These are phyloP conservation scores for Tolmerus cingulatus DNA, from an alignment of 2,888 invertebrate species.

Conservation along the genomic window DNA sequence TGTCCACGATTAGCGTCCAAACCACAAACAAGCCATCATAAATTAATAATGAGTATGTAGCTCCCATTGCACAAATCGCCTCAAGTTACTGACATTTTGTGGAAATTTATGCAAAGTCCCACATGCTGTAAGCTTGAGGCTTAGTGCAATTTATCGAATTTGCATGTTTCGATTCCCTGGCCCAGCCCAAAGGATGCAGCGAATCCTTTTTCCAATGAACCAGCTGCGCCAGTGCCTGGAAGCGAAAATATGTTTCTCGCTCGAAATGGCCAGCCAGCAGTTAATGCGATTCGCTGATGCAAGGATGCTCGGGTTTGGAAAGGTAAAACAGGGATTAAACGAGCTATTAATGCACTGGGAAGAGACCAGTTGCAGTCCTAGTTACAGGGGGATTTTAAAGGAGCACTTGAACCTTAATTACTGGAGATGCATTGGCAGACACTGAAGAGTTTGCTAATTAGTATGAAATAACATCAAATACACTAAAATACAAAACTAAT, in stretches of 20 bases:
- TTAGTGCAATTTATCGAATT: not conserved
- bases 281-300: not conserved
- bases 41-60: not conserved
- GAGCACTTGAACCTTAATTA: not conserved
- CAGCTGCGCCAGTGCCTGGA: not conserved
- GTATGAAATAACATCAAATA: not conserved
- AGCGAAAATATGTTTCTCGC: not conserved
- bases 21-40: not conserved
- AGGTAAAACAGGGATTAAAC: not conserved
- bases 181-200: not conserved
- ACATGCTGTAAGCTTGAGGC: not conserved
- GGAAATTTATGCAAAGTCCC: not conserved
- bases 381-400: not conserved
- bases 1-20: not conserved
- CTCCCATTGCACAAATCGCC: not conserved
- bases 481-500: not conserved
- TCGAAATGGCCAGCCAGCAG: not conserved
- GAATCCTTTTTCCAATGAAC: not conserved
- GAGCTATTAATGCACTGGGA: not conserved
- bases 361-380: not conserved
- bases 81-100: too few species aligned
- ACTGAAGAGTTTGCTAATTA: too few species aligned
- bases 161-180: not conserved
- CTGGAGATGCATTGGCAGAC: not conserved
- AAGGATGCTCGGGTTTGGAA: not conserved